phyloP scores from a whole-genome alignment of 2,113 vertebrate genomes.

The Chlorocebus sabaeus region DNA sequence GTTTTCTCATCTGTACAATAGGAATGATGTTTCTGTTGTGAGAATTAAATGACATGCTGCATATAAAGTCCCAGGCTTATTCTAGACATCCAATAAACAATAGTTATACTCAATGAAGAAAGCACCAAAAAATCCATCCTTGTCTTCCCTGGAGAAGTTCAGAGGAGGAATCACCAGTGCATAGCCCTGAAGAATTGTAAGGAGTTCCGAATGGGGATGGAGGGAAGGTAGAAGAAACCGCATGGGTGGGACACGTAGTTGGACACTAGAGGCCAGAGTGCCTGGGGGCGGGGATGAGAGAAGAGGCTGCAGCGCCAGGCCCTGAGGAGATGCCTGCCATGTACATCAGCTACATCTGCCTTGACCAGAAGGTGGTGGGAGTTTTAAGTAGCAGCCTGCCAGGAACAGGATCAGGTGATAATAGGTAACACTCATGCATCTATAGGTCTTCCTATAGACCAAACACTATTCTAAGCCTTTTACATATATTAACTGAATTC shows the following conservation, averaged over 20 bases:
- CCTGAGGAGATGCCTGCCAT: not conserved
- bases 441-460: not conserved
- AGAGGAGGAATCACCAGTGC: not conserved
- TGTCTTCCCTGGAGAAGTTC: not conserved
- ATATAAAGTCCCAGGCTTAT: not conserved
- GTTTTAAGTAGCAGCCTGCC: not conserved
- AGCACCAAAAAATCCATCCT: not conserved
- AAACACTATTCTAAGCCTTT: not conserved
- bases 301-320: not conserved
- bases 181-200: not conserved
- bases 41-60: not conserved
- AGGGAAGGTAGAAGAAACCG: not conserved
- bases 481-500: not conserved
- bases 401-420: not conserved
- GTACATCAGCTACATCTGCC: not conserved
- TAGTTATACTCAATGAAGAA: not conserved
- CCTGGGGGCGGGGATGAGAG: not conserved
- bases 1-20: not conserved
- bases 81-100: not conserved
- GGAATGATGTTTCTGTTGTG: not conserved
- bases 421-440: not conserved
- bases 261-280: not conserved
- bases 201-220: not conserved
- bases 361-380: not conserved
- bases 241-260: not conserved